Evolutionary conservation across 2,888 invertebrate genomes (phyloP).

Genomic region (Drosophila subsilvestris): DNA sequence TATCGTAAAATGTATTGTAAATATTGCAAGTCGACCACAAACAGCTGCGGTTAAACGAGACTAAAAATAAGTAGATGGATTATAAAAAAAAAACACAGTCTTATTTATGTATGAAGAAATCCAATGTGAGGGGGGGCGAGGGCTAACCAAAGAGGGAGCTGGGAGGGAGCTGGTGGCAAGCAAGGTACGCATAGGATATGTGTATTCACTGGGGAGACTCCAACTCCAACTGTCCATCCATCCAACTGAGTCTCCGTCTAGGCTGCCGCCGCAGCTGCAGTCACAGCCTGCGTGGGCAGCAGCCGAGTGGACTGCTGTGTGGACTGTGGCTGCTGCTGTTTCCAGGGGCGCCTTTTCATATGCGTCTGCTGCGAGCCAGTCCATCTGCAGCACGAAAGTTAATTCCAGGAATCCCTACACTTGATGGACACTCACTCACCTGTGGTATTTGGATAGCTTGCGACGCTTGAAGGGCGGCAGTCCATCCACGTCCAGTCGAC

Average conservation of each 20-base stretch:
- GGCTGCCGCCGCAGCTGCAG: constrained; percentile 24
- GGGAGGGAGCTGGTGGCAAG: constrained; percentile 38
- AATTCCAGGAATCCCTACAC: background rate
- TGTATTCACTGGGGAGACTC: constrained; percentile 50
- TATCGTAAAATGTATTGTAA: constrained; percentile 19
- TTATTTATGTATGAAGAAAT: constrained; percentile 67
- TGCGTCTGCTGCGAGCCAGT: constrained; percentile 71
- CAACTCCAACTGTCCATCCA: background rate
- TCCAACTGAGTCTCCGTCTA: background rate
- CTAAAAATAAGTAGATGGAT: constrained; percentile 47
- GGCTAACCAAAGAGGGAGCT: constrained; percentile 13
- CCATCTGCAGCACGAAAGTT: constrained; percentile 48
- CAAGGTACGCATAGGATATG: constrained; percentile 61
- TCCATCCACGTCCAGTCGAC: constrained; percentile 80
- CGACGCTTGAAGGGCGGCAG: constrained; percentile 80
- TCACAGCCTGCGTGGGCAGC: constrained; percentile 45
- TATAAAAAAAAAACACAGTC: constrained; percentile 69
- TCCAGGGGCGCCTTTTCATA: constrained; percentile 71
- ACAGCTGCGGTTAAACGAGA: constrained; percentile 19
- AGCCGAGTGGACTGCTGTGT: constrained; percentile 39
- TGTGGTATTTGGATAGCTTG: constrained; percentile 82
- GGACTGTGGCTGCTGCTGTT: constrained; percentile 51
- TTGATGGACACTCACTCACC: constrained; percentile 27
- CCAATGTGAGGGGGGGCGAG: constrained; percentile 30
- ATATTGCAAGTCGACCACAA: constrained; percentile 49